Evolutionary conservation across 2,888 invertebrate genomes (phyloP).

Genomic region (Ophion costatus): DNA sequence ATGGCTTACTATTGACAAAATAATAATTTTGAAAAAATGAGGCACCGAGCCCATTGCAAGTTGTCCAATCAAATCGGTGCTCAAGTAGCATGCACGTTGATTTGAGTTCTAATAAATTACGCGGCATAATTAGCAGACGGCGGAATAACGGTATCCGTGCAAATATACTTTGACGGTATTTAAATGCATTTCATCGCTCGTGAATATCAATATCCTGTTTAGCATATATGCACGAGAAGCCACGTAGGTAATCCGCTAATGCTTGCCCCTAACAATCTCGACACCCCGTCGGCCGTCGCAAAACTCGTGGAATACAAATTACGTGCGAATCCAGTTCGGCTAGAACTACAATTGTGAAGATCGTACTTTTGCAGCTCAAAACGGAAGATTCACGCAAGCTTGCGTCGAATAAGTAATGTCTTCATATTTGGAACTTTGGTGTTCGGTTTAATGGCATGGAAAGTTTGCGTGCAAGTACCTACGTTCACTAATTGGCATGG

Average conservation of each 20-base stretch:
- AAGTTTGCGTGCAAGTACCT: no score
- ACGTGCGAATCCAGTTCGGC: constrained; percentile 31
- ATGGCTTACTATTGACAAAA: no score
- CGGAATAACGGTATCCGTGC: constrained; percentile 22
- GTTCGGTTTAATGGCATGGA: not conserved
- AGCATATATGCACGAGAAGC: constrained; percentile 39
- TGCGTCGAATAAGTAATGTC: not conserved
- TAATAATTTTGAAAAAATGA: not conserved
- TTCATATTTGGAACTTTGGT: not conserved
- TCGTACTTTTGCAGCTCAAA: not conserved
- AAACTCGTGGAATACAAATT: constrained; percentile 57
- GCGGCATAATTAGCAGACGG: constrained; percentile 27
- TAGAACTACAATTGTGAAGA: constrained; percentile 36
- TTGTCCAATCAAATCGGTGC: not conserved
- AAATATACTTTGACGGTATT: constrained; percentile 46
- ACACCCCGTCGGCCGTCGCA: constrained; percentile 48
- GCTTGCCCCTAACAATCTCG: constrained; percentile 64
- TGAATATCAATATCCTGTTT: constrained; percentile 61
- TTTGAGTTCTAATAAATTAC: constrained; percentile 4
- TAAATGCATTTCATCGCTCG: constrained; percentile 46
- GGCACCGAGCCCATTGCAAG: not conserved
- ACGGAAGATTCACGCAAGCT: not conserved
- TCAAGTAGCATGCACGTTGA: not conserved
- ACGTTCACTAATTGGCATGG: no score
- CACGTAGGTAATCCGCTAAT: constrained; percentile 63